Evolutionary conservation across 2,113 vertebrate species (phyloP).

Genomic region (Mesembrinibis cayennensis): DNA sequence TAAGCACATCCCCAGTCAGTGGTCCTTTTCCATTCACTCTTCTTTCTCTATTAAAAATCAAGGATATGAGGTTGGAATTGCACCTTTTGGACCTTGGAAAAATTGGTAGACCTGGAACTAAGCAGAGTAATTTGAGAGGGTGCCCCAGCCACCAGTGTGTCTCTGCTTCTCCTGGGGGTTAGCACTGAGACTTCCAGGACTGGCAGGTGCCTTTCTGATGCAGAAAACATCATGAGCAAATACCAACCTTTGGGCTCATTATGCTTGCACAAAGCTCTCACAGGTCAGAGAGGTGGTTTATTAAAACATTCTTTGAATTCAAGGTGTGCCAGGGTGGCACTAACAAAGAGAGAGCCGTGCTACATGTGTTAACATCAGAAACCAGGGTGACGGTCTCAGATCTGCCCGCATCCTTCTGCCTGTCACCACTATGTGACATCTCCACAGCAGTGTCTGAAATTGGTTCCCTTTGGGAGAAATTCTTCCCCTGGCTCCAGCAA

Average conservation of each 20-base stretch:
- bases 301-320: not conserved
- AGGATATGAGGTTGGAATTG: not conserved
- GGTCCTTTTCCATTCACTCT: not conserved
- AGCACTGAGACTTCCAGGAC: not conserved
- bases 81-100: not conserved
- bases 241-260: not conserved
- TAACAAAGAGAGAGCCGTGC: not conserved
- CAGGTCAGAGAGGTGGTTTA: not conserved
- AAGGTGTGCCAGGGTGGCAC: not conserved
- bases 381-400: not conserved
- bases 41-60: not conserved
- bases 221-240: not conserved
- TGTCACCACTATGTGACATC: not conserved
- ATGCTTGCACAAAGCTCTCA: accelerated
- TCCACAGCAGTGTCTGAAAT: not conserved
- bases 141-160: not conserved
- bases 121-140: not conserved
- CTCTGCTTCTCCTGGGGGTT: not conserved
- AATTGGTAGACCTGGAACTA: not conserved
- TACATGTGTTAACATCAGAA: not conserved
- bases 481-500: not conserved
- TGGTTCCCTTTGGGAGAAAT: not conserved
- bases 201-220: not conserved
- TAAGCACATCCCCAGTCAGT: not conserved
- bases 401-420: not conserved